Evolutionary conservation across 2,888 invertebrate species (phyloP).

Genomic region (Asteroscopus sphinx): DNA sequence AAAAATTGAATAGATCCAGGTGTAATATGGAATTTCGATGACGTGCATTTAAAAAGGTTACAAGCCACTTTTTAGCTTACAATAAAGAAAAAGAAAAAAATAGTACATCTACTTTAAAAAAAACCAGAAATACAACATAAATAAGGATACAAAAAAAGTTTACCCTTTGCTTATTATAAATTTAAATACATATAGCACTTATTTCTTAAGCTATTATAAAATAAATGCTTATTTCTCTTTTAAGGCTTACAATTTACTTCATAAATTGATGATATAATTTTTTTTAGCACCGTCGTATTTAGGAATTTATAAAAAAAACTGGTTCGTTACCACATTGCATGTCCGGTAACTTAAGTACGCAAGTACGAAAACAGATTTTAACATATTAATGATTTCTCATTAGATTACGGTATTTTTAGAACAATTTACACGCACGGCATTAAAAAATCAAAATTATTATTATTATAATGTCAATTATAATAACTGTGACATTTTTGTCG

Average conservation of each 20-base stretch:
- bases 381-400: neutral
- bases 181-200: no score
- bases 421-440: no score
- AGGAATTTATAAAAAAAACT: neutral
- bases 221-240: slow-evolving; percentile 20
- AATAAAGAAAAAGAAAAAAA: slow-evolving; percentile 4
- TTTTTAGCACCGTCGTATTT: slow-evolving; percentile 31
- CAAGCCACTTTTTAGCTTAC: no score
- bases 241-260: neutral
- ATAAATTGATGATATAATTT: slow-evolving; percentile 4
- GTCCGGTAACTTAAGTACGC: slow-evolving; percentile 4
- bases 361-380: slow-evolving; percentile 1
- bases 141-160: neutral
- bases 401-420: no score
- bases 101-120: neutral
- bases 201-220: slow-evolving; percentile 3
- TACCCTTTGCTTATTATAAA: neutral
- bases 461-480: no score
- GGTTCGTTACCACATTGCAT: slow-evolving; percentile 1
- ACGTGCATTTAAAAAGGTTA: no score
- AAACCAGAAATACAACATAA: slow-evolving; percentile 3
- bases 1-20: neutral
- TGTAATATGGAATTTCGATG: neutral
- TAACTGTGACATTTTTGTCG: no score
- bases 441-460: no score